Base-by-base conservation (phyloP, 2,888 invertebrate species). In the Augochlorella aurata region DNA sequence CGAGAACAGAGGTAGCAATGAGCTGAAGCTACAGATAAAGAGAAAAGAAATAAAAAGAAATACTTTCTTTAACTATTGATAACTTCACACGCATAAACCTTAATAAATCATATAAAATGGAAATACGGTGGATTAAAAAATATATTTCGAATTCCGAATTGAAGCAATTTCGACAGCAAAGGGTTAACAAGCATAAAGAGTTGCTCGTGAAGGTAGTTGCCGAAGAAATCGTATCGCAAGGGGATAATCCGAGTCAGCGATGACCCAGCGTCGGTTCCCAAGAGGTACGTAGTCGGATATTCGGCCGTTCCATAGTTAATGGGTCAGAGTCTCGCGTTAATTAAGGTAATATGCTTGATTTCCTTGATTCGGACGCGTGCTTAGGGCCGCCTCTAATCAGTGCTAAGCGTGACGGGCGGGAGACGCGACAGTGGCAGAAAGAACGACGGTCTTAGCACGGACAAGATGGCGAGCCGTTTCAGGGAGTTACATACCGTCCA, bases 401-500 rank as follows among this genome's bases (percentile, higher is more conserved):
- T 24, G 44, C 16, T 65, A 24, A 58, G n/a, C n/a, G 49, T 18
- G 65, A 49, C 45, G 24, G 10, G 16, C 16, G 72, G 74, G 24
- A 5, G 2, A 44, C 47, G 78, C 73, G 82, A 81, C 73, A 76
- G 63, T 29, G 45, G 16, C 1, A 24, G 38, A 68, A 67, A 74
- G 81, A 74, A 78, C 66, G 54, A 72, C 72, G 68, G 78, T 77
- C 73, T 74, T 66, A n/a, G 45, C 77, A 73, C 63, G 65, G 54
- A 67, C 79, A 73, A 85, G 86, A 75, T 79, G 78, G 54, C 47
- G 38, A 47, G 66, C 47, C 71, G 74, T 75, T 77, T 68, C 77
- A 76, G 79, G 81, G 87, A 88, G 89, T 89, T 89, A 88, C 88
- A 86, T 89, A 87, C 85, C 85, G 85, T 87, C 81, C 81, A 85